Evolutionary conservation across 2,797 vertebrate genomes (phyloP), one percentile per base, ranked within the genome.

Genomic region (Cossypha caffra): DNA sequence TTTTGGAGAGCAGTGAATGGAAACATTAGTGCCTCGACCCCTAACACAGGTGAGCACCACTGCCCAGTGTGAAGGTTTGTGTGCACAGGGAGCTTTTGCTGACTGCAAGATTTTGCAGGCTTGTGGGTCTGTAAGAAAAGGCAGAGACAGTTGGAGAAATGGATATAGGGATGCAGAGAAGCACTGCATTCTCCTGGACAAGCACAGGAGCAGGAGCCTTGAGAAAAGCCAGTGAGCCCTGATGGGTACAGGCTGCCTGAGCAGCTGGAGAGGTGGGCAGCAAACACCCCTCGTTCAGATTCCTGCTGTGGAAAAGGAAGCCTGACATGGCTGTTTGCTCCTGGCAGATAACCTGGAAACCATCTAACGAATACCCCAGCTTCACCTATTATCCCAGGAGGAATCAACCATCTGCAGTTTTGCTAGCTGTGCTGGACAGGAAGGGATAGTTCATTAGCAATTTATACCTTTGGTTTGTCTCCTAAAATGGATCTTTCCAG

Each of bases 391-490:
- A 69, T 93, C 85, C 90, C 88, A 62, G 72, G 78, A 66, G 88
- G 86, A 94, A 92, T 93, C 88, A 84, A 40, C 86, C 83, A 55
- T 94, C 95, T 95, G 88, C 64, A 84, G 88, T 48, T 92, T 51
- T 52, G 73, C 90, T 78, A 37, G 86, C 92, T 93, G 63, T 20
- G 86, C 84, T 48, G 80, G 66, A 58, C 67, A 68, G 90, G 86
- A 93, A 95, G 63, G 55, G 63, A 42, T 52, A 90, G 90, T 48
- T 93, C 89, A 94, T 91, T 96, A 93, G 94, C 87, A 86, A 94
- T 96, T 88, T 91, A 86, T 91, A 38, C 1, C 0, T 95, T 94
- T 31, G 28, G 76, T 96, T 93, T 94, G 76, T 55, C 81, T 93
- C 57, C 76, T 90, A 83, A 88, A 88, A 88, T 73, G 95, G 89